A percentile compares a stretch with the other conserved stretches of the same genome.
Evolutionary conservation across 2,113 vertebrate species (phyloP).

Genomic region (Prochilodus magdalenae): DNA sequence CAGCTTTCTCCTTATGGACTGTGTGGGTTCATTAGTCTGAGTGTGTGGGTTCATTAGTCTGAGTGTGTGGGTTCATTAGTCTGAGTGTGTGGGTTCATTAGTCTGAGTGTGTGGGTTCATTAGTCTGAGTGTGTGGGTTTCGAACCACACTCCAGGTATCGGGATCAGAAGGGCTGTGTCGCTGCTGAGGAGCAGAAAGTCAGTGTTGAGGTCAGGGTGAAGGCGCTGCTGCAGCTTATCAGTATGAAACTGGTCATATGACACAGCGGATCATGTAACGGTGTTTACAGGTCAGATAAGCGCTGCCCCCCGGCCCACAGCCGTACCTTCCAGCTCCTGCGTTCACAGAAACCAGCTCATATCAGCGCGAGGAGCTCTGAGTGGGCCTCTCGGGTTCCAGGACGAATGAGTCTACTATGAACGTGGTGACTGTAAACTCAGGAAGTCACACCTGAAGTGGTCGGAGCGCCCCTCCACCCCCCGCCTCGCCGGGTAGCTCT

Average conservation of each 20-base stretch:
- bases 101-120: background rate
- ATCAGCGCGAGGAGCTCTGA: too few relatives aligned
- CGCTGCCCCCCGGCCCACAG: background rate
- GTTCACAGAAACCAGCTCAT: too few relatives aligned
- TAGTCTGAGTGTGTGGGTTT: background rate
- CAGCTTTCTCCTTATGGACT: background rate
- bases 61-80: background rate
- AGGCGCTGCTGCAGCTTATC: background rate
- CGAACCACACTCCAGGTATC: too few relatives aligned
- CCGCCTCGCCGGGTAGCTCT: background rate
- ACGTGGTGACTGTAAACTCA: background rate
- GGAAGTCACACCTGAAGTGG: conserved; percentile 8
- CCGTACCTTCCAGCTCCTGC: background rate
- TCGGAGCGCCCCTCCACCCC: conserved; percentile 2
- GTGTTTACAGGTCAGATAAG: background rate
- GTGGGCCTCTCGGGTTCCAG: too few relatives aligned
- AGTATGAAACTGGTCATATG: background rate
- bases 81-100: background rate
- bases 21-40: background rate
- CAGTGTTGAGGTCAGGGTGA: background rate
- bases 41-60: background rate
- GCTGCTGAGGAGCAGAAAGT: background rate
- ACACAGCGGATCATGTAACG: background rate
- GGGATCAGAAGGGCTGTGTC: background rate
- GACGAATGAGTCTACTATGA: background rate